Evolutionary conservation across 30 jellyfish, hydroid and myxozoan genomes (phyloP), one percentile per base, ranked within the genome.

Genomic region (Hydra vulgaris): DNA sequence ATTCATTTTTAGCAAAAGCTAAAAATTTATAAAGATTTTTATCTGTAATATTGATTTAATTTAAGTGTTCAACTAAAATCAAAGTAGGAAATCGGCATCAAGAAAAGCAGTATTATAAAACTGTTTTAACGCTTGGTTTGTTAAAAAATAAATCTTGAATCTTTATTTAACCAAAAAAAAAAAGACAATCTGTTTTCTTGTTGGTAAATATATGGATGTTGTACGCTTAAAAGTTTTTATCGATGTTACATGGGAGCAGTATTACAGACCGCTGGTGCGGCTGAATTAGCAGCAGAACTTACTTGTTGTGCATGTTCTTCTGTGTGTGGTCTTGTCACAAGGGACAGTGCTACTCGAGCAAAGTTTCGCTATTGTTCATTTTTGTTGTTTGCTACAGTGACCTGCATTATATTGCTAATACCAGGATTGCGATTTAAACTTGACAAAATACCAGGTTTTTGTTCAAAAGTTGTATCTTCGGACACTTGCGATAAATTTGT

Each of bases 241-340:
- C 75, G 27, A 23, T 68, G 27, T 68, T 68, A 23, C 72, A 92
- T 92, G 98, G 98, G 98, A 87, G 98, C 98, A 70, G 96, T 84
- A 67, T 88, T 87, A 76, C 95, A 87, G 69, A 92, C 98, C 86
- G 98, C 98, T 78, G 98, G 98, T 8, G 98, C 96, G 88, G 98
- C 98, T 79, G 98, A 92, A 81, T 73, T 92, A 23, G 96, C 94
- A 81, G 96, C 98, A 79, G 98, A 92, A 77, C 88, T 92, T 74
- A 95, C 98, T 70, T 92, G 98, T 80, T 92, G 98, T 81, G 98
- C 98, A 73, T 88, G 96, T 66, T 92, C 98, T 19, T 87, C 98
- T 5, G 96, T 81, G 18, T 92, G 94, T 55, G 96, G 98, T 17
- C 95, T 92, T 61, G 75, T 88, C 27, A 83, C 88, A 67, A 81